Percentiles rank a stretch among this genome's conserved stretches.
Conservation (phyloP, 2,888 invertebrate genomes). For the Cactoblastis cactorum region DNA sequence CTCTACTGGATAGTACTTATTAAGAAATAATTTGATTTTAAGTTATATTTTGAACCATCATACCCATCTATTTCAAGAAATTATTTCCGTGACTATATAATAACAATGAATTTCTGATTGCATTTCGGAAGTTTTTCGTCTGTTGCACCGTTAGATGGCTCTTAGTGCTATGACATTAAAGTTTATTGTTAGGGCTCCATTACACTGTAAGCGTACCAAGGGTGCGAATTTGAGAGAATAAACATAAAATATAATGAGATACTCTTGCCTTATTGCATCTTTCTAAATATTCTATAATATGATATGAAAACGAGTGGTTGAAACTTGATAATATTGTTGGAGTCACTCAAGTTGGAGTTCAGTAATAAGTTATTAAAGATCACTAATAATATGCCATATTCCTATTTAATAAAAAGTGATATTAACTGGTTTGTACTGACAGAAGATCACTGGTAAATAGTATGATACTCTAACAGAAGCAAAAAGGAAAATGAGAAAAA, state of each 20-base stretch:
- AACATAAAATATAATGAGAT: constrained; percentile 57
- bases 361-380: too few species aligned
- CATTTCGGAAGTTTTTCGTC: constrained; percentile 5
- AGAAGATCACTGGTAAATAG: too few species aligned
- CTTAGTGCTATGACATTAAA: constrained; percentile 42
- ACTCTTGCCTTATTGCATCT: constrained; percentile 34
- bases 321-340: too few species aligned
- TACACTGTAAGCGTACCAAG: constrained; percentile 45
- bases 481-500: too few species aligned
- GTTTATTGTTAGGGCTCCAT: constrained; percentile 40
- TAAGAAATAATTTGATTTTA: too few species aligned
- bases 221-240: constrained; percentile 35
- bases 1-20: too few species aligned
- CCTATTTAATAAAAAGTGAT: too few species aligned
- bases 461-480: too few species aligned
- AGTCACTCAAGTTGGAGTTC: too few species aligned
- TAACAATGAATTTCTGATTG: constrained; percentile 7
- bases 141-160: constrained; percentile 19
- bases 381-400: too few species aligned
- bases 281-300: constrained; percentile 22
- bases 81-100: background rate
- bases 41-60: background rate
- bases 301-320: too few species aligned
- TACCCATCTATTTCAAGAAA: background rate
- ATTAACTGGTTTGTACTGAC: too few species aligned